These are phyloP conservation scores for Drosophila pallidifrons DNA, from an alignment of 1,140 invertebrate genomes.

Conservation along the genomic window DNA sequence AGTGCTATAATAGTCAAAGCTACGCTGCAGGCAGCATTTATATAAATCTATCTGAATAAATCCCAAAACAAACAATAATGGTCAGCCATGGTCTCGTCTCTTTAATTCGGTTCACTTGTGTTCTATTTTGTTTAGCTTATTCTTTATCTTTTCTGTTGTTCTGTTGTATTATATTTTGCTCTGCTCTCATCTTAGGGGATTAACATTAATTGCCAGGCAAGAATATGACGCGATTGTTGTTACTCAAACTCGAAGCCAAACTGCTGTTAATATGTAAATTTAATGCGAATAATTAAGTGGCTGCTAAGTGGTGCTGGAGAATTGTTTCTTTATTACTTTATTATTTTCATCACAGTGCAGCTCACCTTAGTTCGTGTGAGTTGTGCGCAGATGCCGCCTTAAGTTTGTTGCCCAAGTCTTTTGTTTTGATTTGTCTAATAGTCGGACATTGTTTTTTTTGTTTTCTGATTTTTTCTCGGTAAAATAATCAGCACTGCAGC, in stretches of 20 bases:
- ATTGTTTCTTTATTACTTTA: slow-evolving; percentile 43
- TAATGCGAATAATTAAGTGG: slow-evolving; percentile 45
- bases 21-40: not conserved
- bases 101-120: not conserved
- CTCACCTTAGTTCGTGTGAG: slow-evolving; percentile 11
- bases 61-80: not conserved
- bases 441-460: slow-evolving; percentile 22
- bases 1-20: not conserved
- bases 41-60: not conserved
- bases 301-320: slow-evolving; percentile 28
- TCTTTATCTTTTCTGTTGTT: not conserved
- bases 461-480: slow-evolving; percentile 30
- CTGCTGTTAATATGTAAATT: slow-evolving; percentile 56
- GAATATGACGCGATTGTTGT: slow-evolving; percentile 44
- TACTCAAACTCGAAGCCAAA: slow-evolving; percentile 15
- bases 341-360: slow-evolving; percentile 15
- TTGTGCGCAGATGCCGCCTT: slow-evolving; percentile 27
- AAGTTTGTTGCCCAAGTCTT: slow-evolving; percentile 82
- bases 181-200: not conserved
- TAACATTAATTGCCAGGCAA: slow-evolving; percentile 6
- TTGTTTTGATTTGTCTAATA: slow-evolving; percentile 61
- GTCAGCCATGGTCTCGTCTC: not conserved
- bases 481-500: slow-evolving; percentile 52
- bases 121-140: not conserved
- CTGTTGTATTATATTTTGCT: slow-evolving; percentile 1